phyloP scores from a whole-genome alignment of 2,113 vertebrate genomes.

The Aspidoscelis tigris region DNA sequence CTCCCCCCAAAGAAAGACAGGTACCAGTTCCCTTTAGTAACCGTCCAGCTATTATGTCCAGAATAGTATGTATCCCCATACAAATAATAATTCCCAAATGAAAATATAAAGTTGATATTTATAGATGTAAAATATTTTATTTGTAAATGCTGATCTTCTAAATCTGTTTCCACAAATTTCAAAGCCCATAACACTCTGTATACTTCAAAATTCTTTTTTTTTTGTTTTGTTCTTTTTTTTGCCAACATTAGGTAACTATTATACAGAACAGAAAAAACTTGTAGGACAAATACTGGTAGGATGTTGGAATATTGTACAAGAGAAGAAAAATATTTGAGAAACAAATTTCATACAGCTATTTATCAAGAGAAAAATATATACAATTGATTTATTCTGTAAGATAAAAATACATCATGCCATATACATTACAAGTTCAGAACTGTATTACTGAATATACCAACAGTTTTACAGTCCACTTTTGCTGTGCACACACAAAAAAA shows the following conservation, averaged over 20 bases:
- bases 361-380: constrained; percentile 99
- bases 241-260: constrained; percentile 89
- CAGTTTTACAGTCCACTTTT: constrained; percentile 88
- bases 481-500: constrained; percentile 90
- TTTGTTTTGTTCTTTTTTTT: constrained; percentile 73
- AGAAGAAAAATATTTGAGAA: constrained; percentile 99
- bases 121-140: constrained; percentile 99
- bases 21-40: neutral
- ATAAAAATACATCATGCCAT: constrained; percentile 99
- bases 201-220: constrained; percentile 89
- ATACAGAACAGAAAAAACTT: constrained; percentile 91
- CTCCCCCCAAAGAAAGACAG: too few species aligned
- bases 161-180: constrained; percentile 98
- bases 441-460: constrained; percentile 81
- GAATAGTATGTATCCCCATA: neutral
- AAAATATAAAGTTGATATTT: constrained; percentile 19
- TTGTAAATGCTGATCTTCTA: constrained; percentile 98
- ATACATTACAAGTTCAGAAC: constrained; percentile 95
- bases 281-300: constrained; percentile 98
- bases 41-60: too few species aligned
- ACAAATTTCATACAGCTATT: constrained; percentile 98
- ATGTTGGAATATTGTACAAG: constrained; percentile 93
- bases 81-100: constrained; percentile 7
- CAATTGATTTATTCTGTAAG: constrained; percentile 98
- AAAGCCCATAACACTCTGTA: constrained; percentile 96